phyloP scores from a whole-genome alignment of 2,113 vertebrate genomes.

The Amblyornis subalaris region DNA sequence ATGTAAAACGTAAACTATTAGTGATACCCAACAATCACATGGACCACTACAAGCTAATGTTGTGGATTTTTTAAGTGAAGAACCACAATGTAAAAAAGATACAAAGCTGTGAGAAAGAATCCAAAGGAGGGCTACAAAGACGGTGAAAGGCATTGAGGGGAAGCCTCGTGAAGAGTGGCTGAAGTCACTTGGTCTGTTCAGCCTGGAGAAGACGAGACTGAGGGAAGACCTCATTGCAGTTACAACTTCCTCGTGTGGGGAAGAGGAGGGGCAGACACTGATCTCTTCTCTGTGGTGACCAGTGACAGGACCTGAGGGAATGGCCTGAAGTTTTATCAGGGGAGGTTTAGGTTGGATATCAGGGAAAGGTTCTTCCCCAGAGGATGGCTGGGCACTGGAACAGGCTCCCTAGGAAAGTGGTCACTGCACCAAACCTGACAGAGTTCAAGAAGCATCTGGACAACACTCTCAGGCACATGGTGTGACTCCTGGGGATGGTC shows the following conservation, averaged over 20 bases:
- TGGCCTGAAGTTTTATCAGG: neutral
- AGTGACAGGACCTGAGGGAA: neutral
- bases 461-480: neutral
- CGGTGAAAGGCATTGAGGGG: fast-evolving
- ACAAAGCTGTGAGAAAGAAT: neutral
- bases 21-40: neutral
- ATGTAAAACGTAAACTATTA: neutral
- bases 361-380: neutral
- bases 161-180: fast-evolving
- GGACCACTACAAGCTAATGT: neutral
- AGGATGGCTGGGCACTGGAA: neutral
- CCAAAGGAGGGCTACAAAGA: neutral
- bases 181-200: neutral
- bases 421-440: neutral
- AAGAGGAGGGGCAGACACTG: neutral
- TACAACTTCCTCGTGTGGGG: fast-evolving
- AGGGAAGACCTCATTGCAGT: neutral
- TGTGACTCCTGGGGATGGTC: neutral
- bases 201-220: neutral
- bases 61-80: neutral
- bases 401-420: neutral
- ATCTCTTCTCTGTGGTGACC: neutral
- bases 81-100: neutral
- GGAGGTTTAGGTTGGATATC: neutral
- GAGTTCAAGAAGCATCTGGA: neutral